Percentiles rank a stretch among this genome's conserved stretches.
Conservation (phyloP, 1,140 invertebrate genomes). For the Lepidostoma basale region DNA sequence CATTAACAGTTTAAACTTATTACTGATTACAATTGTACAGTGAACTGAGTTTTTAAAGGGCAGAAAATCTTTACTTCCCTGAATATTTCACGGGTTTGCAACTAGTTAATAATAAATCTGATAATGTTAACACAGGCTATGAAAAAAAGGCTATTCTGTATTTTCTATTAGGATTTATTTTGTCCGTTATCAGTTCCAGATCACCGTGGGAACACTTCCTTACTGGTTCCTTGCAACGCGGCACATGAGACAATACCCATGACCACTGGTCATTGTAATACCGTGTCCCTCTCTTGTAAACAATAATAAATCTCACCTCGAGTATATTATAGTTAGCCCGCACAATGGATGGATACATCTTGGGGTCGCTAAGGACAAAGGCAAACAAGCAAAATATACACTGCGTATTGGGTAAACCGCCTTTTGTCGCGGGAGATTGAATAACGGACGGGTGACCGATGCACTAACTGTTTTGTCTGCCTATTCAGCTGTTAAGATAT, state of each 20-base stretch:
- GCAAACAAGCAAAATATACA: conserved; percentile 46
- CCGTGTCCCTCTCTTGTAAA: conserved; percentile 30
- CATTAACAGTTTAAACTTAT: too few relatives aligned
- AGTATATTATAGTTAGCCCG: conserved; percentile 22
- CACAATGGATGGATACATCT: conserved; percentile 11
- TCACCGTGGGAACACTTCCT: conserved; percentile 38
- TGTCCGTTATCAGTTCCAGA: conserved; percentile 23
- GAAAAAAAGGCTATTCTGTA: too few relatives aligned
- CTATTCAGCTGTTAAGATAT: conserved; percentile 15
- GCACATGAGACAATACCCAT: conserved; percentile 33
- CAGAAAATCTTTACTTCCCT: too few relatives aligned
- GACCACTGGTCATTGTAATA: conserved; percentile 37
- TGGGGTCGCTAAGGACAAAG: conserved; percentile 36
- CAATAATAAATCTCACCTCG: conserved; percentile 43
- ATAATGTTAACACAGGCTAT: too few relatives aligned
- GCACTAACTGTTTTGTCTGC: not conserved
- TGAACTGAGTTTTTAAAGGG: too few relatives aligned
- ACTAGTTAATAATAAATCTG: too few relatives aligned
- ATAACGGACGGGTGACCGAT: conserved; percentile 11
- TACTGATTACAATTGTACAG: too few relatives aligned
- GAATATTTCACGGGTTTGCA: too few relatives aligned
- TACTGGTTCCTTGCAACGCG: not conserved
- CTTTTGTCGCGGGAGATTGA: conserved; percentile 32
- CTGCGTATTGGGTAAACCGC: conserved; percentile 44
- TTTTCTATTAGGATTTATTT: too few relatives aligned